A percentile compares a stretch with the other conserved stretches of the same genome.
These are phyloP conservation scores for Melanotaenia nigrans DNA, from an alignment of 2,797 vertebrate genomes.

Conservation along the genomic window DNA sequence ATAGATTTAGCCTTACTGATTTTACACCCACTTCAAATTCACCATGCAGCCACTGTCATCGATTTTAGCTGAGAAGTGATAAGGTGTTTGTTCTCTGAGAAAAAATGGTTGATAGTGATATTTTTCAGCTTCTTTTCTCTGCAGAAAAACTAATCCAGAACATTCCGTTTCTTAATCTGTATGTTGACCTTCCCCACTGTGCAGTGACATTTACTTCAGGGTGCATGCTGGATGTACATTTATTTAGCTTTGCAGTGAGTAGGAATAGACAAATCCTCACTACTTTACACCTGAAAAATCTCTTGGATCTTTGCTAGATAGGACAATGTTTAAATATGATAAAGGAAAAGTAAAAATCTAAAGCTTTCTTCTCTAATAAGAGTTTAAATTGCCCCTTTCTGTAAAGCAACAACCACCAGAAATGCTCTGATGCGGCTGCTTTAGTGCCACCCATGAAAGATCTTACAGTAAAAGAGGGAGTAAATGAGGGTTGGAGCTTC, in stretches of 20 bases:
- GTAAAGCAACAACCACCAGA: neutral
- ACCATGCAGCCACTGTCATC: conserved; percentile 20
- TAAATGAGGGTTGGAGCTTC: neutral
- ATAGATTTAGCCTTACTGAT: conserved; percentile 3
- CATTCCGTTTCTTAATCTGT: conserved; percentile 14
- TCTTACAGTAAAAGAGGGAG: neutral
- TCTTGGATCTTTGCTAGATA: neutral
- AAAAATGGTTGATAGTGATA: conserved; percentile 40
- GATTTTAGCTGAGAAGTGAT: conserved; percentile 38
- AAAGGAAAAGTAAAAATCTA: neutral
- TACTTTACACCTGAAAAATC: neutral
- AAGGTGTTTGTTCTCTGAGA: conserved; percentile 21
- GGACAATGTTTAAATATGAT: neutral
- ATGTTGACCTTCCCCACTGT: conserved; percentile 5
- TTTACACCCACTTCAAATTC: conserved; percentile 29
- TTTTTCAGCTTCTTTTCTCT: conserved; percentile 20
- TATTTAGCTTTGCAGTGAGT: neutral
- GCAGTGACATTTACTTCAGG: conserved; percentile 27
- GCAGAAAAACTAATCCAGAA: conserved; percentile 28
- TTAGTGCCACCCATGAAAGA: neutral
- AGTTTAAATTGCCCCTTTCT: neutral
- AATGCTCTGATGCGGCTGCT: neutral
- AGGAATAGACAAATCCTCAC: neutral
- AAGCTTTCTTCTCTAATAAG: neutral
- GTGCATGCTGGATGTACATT: conserved; percentile 1